Evolutionary conservation across 2,797 vertebrate genomes (phyloP), one percentile per base, ranked within the genome.

Genomic region (Enteromius mattozi): DNA sequence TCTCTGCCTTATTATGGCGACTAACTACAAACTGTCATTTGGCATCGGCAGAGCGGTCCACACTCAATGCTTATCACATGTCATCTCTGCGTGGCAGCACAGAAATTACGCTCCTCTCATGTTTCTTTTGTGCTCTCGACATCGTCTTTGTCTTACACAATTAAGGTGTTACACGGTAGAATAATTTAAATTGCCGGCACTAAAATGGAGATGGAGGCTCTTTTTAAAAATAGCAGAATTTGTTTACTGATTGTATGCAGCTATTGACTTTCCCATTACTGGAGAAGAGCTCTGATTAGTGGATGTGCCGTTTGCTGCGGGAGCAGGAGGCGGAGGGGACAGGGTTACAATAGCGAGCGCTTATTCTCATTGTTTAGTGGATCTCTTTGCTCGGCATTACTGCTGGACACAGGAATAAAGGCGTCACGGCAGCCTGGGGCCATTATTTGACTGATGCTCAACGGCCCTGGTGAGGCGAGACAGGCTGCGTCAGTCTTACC

Each of bases 121-220:
- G 94, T 94, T 92, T 96, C 95, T 94, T 96, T 96, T 96, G 94
- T 96, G 93, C 94, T 94, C 95, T 94, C 96, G 95, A 97, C 96
- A 96, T 93, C 92, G 94, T 96, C 96, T 97, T 97, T 97, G 95
- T 99, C 96, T 97, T 96, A 94, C 92, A 96, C 96, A 97, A 97
- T 97, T 97, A 97, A 97, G 97, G 95, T 96, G 94, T 97, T 97
- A 96, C 96, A 97, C 91, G 94, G 95, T 97, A 97, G 95, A 98
- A 97, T 97, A 97, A 97, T 96, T 96, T 96, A 96, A 97, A 97
- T 97, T 96, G 95, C 94, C 93, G 89, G 91, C 91, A 92, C 93
- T 96, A 96, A 97, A 97, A 97, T 94, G 93, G 95, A 95, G 94
- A 95, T 94, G 92, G 92, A 92, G 94, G 93, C 92, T 90, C 92